Evolutionary conservation across 1,140 invertebrate genomes (phyloP).

Genomic region (Diploscapter pachys): DNA sequence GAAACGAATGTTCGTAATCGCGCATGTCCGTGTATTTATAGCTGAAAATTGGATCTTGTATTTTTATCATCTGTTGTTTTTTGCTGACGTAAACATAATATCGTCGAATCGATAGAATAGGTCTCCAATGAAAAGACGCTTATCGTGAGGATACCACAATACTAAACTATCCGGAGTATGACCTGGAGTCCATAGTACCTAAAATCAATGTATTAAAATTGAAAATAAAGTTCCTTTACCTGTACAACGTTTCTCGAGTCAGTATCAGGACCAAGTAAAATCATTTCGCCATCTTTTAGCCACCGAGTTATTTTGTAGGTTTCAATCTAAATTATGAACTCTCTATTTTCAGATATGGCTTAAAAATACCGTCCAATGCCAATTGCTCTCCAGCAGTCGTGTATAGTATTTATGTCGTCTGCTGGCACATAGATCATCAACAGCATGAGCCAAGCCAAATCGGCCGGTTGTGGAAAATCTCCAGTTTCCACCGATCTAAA

Average conservation of each 20-base stretch:
- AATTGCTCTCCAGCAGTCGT: conserved; percentile 34
- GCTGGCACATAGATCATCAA: conserved; percentile 37
- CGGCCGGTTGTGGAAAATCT: conserved; percentile 40
- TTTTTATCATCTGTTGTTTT: background rate
- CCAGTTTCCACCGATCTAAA: conserved; percentile 42
- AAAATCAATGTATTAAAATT: background rate
- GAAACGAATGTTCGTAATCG: conserved; percentile 31
- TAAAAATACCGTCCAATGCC: conserved; percentile 39
- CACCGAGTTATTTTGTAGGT: conserved; percentile 45
- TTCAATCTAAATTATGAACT: conserved; percentile 32
- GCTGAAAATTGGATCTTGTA: conserved; percentile 14
- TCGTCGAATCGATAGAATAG: conserved; percentile 43
- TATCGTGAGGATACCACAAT: conserved; percentile 33
- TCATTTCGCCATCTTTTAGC: conserved; percentile 38
- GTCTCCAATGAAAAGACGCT: conserved; percentile 41
- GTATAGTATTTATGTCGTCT: conserved; percentile 40
- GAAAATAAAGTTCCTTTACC: background rate
- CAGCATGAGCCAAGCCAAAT: conserved; percentile 37
- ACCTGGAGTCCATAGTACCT: conserved; percentile 36
- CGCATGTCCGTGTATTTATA: conserved; percentile 41
- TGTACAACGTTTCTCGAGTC: conserved; percentile 28
- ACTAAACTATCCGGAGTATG: conserved; percentile 42
- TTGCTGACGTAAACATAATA: conserved; percentile 39
- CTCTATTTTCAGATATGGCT: background rate
- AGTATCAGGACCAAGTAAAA: conserved; percentile 34